Evolutionary conservation across 2,888 invertebrate genomes (phyloP), one percentile per base, ranked within the genome.

Genomic region (Latheticus oryzae): DNA sequence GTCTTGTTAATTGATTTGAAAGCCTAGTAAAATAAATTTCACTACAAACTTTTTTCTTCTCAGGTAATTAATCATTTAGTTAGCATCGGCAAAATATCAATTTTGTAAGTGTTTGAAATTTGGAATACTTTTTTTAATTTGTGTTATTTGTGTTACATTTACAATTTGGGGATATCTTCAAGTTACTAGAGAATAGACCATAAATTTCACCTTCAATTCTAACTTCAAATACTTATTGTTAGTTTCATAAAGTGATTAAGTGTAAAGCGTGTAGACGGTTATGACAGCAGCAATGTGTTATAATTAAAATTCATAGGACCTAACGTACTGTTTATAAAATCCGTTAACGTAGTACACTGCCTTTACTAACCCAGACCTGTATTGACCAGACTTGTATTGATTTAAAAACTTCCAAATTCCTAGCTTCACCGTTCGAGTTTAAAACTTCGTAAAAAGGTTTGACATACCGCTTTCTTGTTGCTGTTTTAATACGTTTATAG

Each of bases 401-500:
- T 68, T 70, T 65, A 62, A 64, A 70, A 71, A 72, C 64, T 72
- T 72, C 65, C 61, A 68, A 70, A 72, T 68, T 68, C 69, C 62
- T 33, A 65, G 63, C 64, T 69, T 66, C 66, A 58, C 37, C 58
- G 63, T 64, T 60, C 47, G 62, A 65, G 63, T 65, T 63, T 56
- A 60, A 57, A 67, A 69, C 63, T 67, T 71, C 63, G 55, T 61
- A 57, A 64, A 69, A 67, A 65, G 65, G 61, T 67, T 63, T 65
- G 64, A 66, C 66, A 68, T 58, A 61, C 63, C 63, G 64, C 64
- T 62, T 62, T 63, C 53, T 63, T 61, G 63, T 58, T 61, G 61
- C 64, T 62, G 54, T 58, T 69, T 67, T 65, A 60, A 65, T 61
- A 57, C 58, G 61, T 53, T 61, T 64, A 60, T 58, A 51, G 50